phyloP scores from a whole-genome alignment of 2,113 vertebrate genomes.

The Elaphurus davidianus region DNA sequence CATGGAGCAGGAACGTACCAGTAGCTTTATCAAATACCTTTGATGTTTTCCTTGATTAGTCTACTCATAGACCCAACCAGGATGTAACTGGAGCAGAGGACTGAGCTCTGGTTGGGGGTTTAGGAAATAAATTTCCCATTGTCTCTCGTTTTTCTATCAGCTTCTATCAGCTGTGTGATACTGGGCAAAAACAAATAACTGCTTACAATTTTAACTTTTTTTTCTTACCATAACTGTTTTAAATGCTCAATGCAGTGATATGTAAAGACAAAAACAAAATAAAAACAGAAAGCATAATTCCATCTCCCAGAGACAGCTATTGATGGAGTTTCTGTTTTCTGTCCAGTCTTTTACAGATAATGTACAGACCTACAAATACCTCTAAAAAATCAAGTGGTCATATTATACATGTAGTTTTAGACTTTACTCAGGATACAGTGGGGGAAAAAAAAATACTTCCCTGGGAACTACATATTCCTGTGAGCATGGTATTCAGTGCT shows the following conservation, averaged over 20 bases:
- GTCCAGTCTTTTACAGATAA: neutral
- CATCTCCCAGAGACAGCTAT: neutral
- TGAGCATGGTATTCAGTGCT: neutral
- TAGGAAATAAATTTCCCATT: neutral
- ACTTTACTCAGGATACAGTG: neutral
- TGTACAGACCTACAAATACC: neutral
- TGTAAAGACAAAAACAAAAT: neutral
- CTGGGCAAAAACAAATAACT: neutral
- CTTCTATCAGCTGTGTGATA: neutral
- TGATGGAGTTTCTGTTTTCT: neutral
- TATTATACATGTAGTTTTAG: neutral
- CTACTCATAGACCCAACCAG: neutral
- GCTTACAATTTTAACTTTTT: neutral
- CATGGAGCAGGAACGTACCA: neutral
- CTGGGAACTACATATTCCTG: rapidly evolving
- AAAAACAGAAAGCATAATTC: neutral
- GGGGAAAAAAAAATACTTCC: neutral
- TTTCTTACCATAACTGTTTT: neutral
- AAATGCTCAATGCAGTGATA: neutral
- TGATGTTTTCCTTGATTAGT: neutral
- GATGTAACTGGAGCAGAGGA: neutral
- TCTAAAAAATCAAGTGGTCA: neutral
- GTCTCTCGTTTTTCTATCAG: neutral
- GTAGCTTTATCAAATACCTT: neutral
- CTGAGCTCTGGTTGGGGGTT: neutral